phyloP scores from a whole-genome alignment of 2,888 invertebrate genomes.

The Buathra laborator region DNA sequence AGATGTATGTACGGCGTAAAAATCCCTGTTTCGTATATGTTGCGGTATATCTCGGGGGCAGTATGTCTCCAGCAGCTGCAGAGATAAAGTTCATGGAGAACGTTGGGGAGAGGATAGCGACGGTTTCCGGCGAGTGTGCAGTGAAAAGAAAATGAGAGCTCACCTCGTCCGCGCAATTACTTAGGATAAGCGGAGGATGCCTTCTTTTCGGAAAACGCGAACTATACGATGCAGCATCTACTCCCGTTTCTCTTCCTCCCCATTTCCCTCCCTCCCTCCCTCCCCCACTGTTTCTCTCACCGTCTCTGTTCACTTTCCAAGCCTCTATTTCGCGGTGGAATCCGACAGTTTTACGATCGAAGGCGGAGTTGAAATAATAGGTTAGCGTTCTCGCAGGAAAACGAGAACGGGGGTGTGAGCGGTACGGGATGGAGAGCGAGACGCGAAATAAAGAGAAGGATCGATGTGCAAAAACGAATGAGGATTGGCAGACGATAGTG shows the following conservation, averaged over 20 bases:
- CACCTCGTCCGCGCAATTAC: constrained; percentile 58
- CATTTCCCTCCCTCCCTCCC: constrained; percentile 14
- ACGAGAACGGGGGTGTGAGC: constrained; percentile 39
- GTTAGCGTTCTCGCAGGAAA: constrained; percentile 50
- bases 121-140: constrained; percentile 12
- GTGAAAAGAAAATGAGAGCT: constrained; percentile 56
- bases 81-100: constrained; percentile 54
- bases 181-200: constrained; percentile 63
- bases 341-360: constrained; percentile 68
- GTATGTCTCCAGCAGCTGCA: constrained; percentile 22
- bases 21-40: constrained; percentile 15
- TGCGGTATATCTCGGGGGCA: not conserved
- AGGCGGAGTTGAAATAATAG: constrained; percentile 65
- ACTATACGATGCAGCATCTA: constrained; percentile 46
- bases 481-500: constrained; percentile 57
- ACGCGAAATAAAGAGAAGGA: constrained; percentile 23
- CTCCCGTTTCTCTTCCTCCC: constrained; percentile 23
- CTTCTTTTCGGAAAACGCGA: constrained; percentile 45
- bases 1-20: constrained; percentile 13
- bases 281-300: not conserved
- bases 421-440: constrained; percentile 8
- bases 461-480: constrained; percentile 50
- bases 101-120: not conserved
- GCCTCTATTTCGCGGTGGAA: constrained; percentile 63
- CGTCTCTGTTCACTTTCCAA: constrained; percentile 36